Conservation (phyloP, 2,113 vertebrate species). For the Microtus oregoni region DNA sequence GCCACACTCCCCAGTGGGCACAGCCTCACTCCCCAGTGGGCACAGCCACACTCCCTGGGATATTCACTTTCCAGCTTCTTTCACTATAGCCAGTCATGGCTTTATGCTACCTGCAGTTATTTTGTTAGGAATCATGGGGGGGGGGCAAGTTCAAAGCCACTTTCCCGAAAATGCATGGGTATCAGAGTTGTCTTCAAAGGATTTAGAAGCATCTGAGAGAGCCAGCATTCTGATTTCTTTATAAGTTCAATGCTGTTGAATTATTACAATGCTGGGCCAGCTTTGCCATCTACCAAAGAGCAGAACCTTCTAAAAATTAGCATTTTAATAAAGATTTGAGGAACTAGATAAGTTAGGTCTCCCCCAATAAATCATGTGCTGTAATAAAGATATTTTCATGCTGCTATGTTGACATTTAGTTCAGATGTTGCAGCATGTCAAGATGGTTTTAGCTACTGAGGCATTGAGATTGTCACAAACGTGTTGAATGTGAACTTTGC, state of each 20-base stretch:
- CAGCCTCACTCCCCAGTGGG: background rate
- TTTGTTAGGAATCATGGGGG: background rate
- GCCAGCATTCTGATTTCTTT: slow-evolving; percentile 19
- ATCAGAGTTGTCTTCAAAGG: background rate
- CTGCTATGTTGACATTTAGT: background rate
- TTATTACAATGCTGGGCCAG: slow-evolving; percentile 12
- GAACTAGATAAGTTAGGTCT: background rate
- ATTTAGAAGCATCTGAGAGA: background rate
- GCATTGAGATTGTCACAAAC: background rate
- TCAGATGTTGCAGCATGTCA: background rate
- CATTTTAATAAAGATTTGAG: background rate
- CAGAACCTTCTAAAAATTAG: background rate
- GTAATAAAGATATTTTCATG: background rate
- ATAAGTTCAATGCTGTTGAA: background rate
- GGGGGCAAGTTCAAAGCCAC: background rate
- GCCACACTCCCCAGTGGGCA: background rate
- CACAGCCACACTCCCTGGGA: background rate
- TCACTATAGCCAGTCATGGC: background rate
- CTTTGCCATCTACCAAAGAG: background rate
- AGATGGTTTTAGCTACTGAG: background rate
- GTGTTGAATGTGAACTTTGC: background rate
- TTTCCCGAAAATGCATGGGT: background rate
- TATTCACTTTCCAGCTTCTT: background rate
- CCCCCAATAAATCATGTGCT: background rate
- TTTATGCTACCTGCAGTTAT: slow-evolving; percentile 42